These are phyloP conservation scores for Rotaria sp. DNA, from an alignment of 2,888 invertebrate species.

Conservation along the genomic window DNA sequence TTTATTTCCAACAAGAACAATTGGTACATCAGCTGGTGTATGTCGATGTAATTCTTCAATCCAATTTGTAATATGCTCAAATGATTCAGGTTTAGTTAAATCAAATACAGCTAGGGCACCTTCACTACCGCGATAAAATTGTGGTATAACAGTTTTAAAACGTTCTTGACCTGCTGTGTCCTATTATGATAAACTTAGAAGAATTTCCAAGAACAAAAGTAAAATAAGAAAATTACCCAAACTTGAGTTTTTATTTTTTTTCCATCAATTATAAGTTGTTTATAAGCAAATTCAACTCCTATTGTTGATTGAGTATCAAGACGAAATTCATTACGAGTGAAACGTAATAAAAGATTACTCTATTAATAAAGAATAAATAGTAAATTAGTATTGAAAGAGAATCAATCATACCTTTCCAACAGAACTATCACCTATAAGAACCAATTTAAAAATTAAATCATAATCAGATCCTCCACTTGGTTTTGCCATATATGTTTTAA, in stretches of 20 bases:
- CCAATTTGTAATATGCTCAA: constrained; percentile 62
- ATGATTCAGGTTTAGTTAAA: constrained; percentile 96
- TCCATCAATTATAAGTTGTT: not conserved
- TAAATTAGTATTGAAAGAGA: too few species aligned
- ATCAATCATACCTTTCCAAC: not conserved
- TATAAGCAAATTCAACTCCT: constrained; percentile 21
- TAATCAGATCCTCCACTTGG: not conserved
- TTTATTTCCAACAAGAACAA: constrained; percentile 40
- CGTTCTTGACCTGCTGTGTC: constrained; percentile 99
- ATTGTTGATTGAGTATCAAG: constrained; percentile 10
- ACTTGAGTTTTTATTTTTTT: constrained; percentile 22
- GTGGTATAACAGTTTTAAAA: constrained; percentile 85
- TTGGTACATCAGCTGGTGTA: constrained; percentile 57
- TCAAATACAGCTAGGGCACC: constrained; percentile 98
- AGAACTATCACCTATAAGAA: constrained; percentile 18
- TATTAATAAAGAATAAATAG: not conserved
- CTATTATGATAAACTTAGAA: constrained; percentile 60
- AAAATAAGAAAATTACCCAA: not conserved
- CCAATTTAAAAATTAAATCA: constrained; percentile 4
- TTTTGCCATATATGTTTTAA: not conserved
- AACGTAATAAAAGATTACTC: constrained; percentile 26
- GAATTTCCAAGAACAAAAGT: not conserved
- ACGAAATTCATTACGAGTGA: constrained; percentile 9
- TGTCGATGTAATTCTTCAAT: constrained; percentile 75
- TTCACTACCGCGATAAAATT: constrained; percentile 98